These are phyloP conservation scores for Phthorimaea operculella DNA, from an alignment of 1,140 invertebrate species.

Conservation along the genomic window DNA sequence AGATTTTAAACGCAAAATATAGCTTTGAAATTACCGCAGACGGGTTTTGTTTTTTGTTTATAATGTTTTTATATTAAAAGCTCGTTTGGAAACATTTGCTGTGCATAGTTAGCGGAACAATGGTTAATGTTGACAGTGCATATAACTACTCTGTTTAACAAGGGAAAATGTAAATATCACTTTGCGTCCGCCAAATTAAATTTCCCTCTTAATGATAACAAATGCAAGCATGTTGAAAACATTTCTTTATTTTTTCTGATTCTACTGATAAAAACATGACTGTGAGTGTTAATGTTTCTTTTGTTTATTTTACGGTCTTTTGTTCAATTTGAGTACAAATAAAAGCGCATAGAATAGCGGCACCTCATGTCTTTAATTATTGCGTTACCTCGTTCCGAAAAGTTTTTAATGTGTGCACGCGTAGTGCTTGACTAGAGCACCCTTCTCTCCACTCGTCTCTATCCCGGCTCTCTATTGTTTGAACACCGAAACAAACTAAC, in stretches of 20 bases:
- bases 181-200: not conserved
- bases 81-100: conserved; percentile 29
- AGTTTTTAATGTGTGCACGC: conserved; percentile 62
- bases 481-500: conserved; percentile 50
- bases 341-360: conserved; percentile 21
- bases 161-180: conserved; percentile 17
- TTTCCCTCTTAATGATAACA: not conserved
- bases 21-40: too few relatives aligned
- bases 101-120: conserved; percentile 26
- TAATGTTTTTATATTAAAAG: conserved; percentile 43
- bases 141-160: conserved; percentile 26
- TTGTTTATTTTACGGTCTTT: not conserved
- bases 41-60: too few relatives aligned
- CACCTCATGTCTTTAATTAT: conserved; percentile 38
- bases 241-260: too few relatives aligned
- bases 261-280: too few relatives aligned
- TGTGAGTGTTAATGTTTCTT: not conserved
- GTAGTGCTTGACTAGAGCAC: conserved; percentile 43
- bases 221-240: too few relatives aligned
- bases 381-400: conserved; percentile 45
- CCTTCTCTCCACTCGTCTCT: conserved; percentile 39
- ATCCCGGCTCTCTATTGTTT: conserved; percentile 51
- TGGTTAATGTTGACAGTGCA: conserved; percentile 8
- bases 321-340: conserved; percentile 2
- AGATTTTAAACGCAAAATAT: too few relatives aligned